A percentile compares a stretch with the other conserved stretches of the same genome.
These are phyloP conservation scores for Nyctalus aviator DNA, from an alignment of 2,797 vertebrate species.

Conservation along the genomic window DNA sequence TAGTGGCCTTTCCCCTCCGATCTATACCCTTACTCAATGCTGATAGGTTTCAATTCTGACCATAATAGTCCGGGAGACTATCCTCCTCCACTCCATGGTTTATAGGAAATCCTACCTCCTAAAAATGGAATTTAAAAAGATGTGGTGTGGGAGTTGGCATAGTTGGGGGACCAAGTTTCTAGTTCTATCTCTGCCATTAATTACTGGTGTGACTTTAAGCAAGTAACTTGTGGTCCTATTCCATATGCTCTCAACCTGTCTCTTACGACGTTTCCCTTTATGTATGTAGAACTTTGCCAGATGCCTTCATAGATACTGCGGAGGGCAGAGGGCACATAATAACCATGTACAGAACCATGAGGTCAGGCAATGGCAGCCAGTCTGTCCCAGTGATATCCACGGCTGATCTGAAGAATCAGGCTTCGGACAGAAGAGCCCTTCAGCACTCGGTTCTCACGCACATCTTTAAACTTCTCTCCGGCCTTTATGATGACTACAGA, in stretches of 20 bases:
- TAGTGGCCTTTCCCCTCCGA: accelerated
- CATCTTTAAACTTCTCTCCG: neutral
- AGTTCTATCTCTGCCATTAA: neutral
- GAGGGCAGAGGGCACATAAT: neutral
- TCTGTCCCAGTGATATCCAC: neutral
- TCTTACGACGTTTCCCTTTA: neutral
- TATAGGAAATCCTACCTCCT: neutral
- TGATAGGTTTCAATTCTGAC: neutral
- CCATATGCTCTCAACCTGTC: neutral
- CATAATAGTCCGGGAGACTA: neutral
- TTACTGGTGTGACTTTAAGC: neutral
- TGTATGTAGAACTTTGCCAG: neutral
- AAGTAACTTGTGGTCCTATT: neutral
- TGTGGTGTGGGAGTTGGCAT: neutral
- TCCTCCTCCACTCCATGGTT: neutral
- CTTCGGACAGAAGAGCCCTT: neutral
- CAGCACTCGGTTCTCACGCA: accelerated
- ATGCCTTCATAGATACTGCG: neutral
- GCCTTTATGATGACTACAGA: neutral
- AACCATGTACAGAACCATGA: neutral
- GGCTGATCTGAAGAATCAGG: neutral
- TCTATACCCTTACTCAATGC: neutral
- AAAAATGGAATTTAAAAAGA: neutral
- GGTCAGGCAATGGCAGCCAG: neutral
- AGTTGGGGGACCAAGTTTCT: neutral